Base-by-base conservation (phyloP, 2,888 invertebrate genomes). In the Cephus pulcher region DNA sequence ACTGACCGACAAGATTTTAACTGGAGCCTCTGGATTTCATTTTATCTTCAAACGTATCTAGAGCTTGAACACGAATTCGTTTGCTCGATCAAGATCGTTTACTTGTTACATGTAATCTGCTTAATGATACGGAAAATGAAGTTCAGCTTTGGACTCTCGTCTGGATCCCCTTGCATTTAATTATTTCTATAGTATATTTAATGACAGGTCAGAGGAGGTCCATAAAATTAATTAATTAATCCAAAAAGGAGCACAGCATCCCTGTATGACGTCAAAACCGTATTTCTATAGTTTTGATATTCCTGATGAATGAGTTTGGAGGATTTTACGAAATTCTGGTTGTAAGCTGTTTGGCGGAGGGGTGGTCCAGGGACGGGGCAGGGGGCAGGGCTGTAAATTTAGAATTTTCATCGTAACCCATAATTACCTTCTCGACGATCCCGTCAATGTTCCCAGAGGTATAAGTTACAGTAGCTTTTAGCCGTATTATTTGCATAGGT, bases 381-480 rank as follows among this genome's bases (percentile, higher is more conserved):
- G 15, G 9, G 40, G 40, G 23, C 0, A 15, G 40, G 23, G 2
- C 23, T 23, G 9, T 9, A 9, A 56, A 23, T 23, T 56, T 2
- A 23, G 6, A 56, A 23, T 56, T 56, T 56, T 56, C 56, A 56
- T 56, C 9, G 4, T 6, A 40, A 15, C 1, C 9, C 9, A 23
- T 56, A 56, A 56, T 56, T 56, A 56, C 9, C 6, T 56, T 56
- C 23, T 56, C 1, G 40, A 56, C 40, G 40, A 23, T 56, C 56
- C 56, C 71, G 32, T 74, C 80, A 82, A 87, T 86, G 86, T 89
- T 90, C 87, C 86, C 87, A 88, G 85, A 85, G 86, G 87, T 88
- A 82, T 89, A 85, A 78, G 83, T 88, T 90, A 87, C 86, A 69
- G 74, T 74, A 77, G 74, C 78, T 73, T 77, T 81, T 74, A 79